phyloP scores from a whole-genome alignment of 2,888 invertebrate species.

The Pyralis farinalis region DNA sequence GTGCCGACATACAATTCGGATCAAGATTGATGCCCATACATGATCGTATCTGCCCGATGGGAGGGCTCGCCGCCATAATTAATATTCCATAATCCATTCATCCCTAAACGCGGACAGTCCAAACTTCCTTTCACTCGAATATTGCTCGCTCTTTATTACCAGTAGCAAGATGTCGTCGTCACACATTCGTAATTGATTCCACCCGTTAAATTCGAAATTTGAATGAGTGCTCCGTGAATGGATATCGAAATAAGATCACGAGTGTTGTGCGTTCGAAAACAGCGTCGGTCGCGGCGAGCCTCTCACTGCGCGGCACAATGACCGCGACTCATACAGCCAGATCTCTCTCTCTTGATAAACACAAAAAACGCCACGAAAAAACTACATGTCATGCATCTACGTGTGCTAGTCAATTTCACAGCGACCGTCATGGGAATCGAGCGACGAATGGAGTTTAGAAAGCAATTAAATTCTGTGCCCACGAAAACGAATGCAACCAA shows the following conservation, averaged over 20 bases:
- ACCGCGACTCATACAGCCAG: slow-evolving; percentile 67
- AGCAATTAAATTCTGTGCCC: slow-evolving; percentile 75
- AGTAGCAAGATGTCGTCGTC: slow-evolving; percentile 67
- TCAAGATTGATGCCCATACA: slow-evolving; percentile 71
- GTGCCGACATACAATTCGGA: slow-evolving; percentile 70
- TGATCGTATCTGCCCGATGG: slow-evolving; percentile 67
- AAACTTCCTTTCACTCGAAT: slow-evolving; percentile 47
- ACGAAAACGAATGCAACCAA: slow-evolving; percentile 50
- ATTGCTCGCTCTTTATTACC: slow-evolving; percentile 34
- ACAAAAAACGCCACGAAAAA: slow-evolving; percentile 70
- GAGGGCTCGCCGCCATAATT: slow-evolving; percentile 57
- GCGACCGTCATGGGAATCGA: slow-evolving; percentile 77
- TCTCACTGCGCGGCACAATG: slow-evolving; percentile 66
- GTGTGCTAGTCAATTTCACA: slow-evolving; percentile 78
- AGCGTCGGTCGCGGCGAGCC: slow-evolving; percentile 32
- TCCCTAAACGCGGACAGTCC: slow-evolving; percentile 37
- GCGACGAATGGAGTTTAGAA: slow-evolving; percentile 73
- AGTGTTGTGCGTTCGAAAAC: slow-evolving; percentile 49
- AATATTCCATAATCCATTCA: slow-evolving; percentile 74
- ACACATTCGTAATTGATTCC: slow-evolving; percentile 69
- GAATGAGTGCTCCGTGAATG: slow-evolving; percentile 68
- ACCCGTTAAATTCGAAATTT: slow-evolving; percentile 72
- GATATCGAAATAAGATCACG: slow-evolving; percentile 69
- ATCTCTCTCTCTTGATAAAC: slow-evolving; percentile 70
- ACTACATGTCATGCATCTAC: slow-evolving; percentile 80